Conservation (phyloP, 1,140 invertebrate genomes). For the Vollenhovia emeryi region DNA sequence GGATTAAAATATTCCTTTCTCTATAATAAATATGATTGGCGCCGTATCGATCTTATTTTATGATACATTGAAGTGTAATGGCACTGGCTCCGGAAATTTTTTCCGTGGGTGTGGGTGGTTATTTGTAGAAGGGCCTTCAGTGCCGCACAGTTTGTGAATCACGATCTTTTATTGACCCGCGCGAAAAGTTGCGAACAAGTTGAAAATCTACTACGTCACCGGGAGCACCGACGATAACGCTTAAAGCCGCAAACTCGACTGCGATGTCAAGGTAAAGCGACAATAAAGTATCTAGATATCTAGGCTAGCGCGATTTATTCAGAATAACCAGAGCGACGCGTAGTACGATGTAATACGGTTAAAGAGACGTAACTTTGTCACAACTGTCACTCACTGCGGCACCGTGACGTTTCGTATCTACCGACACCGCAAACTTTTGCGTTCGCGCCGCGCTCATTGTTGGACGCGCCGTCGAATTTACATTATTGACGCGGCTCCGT, state of each 20-base stretch:
- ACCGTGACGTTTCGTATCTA: constrained; percentile 40
- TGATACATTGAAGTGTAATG: too few relatives aligned
- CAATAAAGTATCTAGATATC: constrained; percentile 58
- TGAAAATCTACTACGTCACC: constrained; percentile 21
- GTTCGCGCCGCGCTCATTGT: constrained; percentile 58
- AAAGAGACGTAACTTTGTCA: constrained; percentile 60
- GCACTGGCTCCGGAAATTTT: too few relatives aligned
- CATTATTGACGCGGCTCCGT: constrained; percentile 64
- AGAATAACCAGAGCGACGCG: constrained; percentile 38
- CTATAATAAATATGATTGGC: too few relatives aligned
- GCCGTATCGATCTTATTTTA: too few relatives aligned
- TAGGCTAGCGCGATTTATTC: constrained; percentile 61
- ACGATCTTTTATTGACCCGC: not conserved
- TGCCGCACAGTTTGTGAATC: not conserved
- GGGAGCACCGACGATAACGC: constrained; percentile 2
- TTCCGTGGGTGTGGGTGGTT: too few relatives aligned
- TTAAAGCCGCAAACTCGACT: constrained; percentile 29
- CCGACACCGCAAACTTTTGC: constrained; percentile 42
- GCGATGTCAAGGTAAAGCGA: constrained; percentile 54
- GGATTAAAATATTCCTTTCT: too few relatives aligned
- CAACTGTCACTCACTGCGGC: constrained; percentile 61
- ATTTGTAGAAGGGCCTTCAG: not conserved
- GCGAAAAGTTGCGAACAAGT: not conserved
- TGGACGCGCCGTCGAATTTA: constrained; percentile 64
- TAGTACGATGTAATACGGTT: constrained; percentile 38